Evolutionary conservation across 2,113 vertebrate species (phyloP).

Genomic region (Sceloporus tristichus): DNA sequence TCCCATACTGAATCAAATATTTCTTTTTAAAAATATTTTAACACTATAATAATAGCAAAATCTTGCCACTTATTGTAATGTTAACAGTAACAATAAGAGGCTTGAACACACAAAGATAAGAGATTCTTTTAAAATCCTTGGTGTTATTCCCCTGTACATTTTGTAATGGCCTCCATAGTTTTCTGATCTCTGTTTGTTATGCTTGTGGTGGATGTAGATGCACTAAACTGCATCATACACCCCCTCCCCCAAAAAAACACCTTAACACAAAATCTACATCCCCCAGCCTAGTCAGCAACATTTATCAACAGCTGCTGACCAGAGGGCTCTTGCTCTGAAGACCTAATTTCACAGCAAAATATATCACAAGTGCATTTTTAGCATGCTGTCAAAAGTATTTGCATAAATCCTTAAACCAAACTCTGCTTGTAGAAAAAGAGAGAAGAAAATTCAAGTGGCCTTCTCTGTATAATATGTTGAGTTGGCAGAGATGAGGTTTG

Average conservation of each 20-base stretch:
- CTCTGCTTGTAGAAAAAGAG: background rate
- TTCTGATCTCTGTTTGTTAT: constrained; percentile 43
- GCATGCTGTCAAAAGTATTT: background rate
- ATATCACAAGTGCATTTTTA: constrained; percentile 51
- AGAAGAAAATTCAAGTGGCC: constrained; percentile 11
- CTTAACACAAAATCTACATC: constrained; percentile 46
- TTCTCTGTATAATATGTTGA: constrained; percentile 27
- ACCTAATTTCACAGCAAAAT: constrained; percentile 62
- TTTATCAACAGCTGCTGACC: constrained; percentile 51
- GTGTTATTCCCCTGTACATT: constrained; percentile 8
- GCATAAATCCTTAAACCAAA: constrained; percentile 42
- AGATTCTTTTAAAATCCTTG: background rate
- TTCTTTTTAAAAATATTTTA: constrained; percentile 12
- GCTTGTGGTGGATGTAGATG: constrained; percentile 25
- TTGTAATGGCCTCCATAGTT: background rate
- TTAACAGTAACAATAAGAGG: background rate
- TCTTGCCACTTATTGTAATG: rapidly evolving
- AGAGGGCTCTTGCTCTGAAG: constrained; percentile 57
- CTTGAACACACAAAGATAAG: rapidly evolving
- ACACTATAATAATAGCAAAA: rapidly evolving
- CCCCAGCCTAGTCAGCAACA: constrained; percentile 13
- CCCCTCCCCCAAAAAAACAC: background rate
- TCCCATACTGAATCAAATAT: background rate
- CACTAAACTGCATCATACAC: background rate
- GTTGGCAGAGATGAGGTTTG: background rate